Base-by-base conservation (phyloP, 2,797 vertebrate genomes). In the Leuciscus waleckii region DNA sequence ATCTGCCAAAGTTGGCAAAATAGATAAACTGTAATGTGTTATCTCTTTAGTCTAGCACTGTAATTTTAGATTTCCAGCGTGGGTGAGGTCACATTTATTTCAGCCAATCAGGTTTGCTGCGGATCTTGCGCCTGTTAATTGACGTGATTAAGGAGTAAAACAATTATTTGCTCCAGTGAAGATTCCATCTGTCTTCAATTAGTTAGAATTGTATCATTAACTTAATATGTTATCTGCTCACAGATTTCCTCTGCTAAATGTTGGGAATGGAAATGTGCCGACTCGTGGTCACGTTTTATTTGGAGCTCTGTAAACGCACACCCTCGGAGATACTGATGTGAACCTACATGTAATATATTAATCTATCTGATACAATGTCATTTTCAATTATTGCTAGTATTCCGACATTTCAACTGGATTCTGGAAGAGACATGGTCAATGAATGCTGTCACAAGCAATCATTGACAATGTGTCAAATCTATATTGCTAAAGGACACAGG, bases 101-200 rank as follows among this genome's bases (percentile, higher is more conserved):
- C 65, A 80, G 71, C 87, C 87, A 90, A 87, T 92, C 85, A 91
- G 88, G 85, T 79, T 43, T 49, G 39, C 81, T 86, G 82, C 77
- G 88, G 54, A 19, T 87, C 85, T 79, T 56, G 85, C 54, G 29
- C 39, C 79, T 87, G 89, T 88, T 94, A 94, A 92, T 92, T 91
- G 88, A 91, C 61, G 87, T 92, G 88, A 91, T 93, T 93, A 92
- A 93, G 86, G 89, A 89, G 90, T 87, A 88, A 87, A 90, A 83
- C 89, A 87, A 89, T 80, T 77, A 90, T 93, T 92, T 90, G 89
- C 93, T 91, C 87, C 86, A 70, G 85, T 91, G 93, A 93, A 91
- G 88, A 91, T 92, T 92, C 92, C 91, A 92, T 93, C 92, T 94
- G 92, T 92, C 87, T 92, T 90, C 89, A 92, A 91, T 93, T 94